Evolutionary conservation across 1,140 invertebrate genomes (phyloP), one percentile per base, ranked within the genome.

Genomic region (Solenopsis invicta): DNA sequence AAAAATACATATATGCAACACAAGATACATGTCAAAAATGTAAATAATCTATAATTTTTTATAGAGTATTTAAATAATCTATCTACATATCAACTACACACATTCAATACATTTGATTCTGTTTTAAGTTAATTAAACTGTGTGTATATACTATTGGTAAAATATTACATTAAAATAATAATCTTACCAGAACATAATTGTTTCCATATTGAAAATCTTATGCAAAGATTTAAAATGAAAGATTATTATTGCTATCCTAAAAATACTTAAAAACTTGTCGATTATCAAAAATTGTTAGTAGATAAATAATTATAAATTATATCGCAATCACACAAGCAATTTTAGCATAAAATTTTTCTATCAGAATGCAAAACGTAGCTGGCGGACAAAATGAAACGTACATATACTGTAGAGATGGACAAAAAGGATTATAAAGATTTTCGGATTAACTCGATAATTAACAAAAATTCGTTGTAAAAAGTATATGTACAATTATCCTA

Each of bases 391-490:
- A 13, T 48, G 50, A 64, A 77, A 77, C 21, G n/a, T 9, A 4
- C 48, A 45, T 29, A 59, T 59, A 24, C 56, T n/a, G 9, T 34
- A 13, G 29, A 56, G 8, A 77, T 62, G 16, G 18, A 34, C 21
- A 64, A 50, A 50, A 59, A 62, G 16, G 16, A 29, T 29, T 29
- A 77, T 77, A 62, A 48, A 77, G 9, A 50, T 77, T 62, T 48
- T 62, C 10, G 59, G 9, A n/a, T 64, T 4, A 77, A 62, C 24
- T 21, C 21, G 18, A 77, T n/a, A 77, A 76, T 29, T 76, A 74
- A 61, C 21, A 3, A 29, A 29, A 10, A 21, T 18, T 77, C 5
- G 4, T 77, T 48, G n/a, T n/a, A 50, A 62, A 62, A 50, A 77
- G 29, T 75, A 59, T 45, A 13, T 50, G 18, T 48, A 16, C 41